Conservation (phyloP, 2,888 invertebrate genomes). For the Rhagophthalmus giganteus region DNA sequence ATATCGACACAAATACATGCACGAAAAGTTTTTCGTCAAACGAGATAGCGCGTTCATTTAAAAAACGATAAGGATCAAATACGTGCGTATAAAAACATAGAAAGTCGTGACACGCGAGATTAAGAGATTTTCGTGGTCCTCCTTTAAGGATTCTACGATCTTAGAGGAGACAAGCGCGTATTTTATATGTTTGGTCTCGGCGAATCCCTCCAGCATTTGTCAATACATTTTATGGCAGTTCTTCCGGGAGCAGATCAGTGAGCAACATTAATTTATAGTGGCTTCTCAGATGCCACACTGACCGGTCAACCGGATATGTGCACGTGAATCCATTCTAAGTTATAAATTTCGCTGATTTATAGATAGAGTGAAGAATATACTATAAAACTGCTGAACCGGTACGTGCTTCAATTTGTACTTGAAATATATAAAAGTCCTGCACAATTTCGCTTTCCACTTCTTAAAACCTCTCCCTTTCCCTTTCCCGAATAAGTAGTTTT, state of each 20-base stretch:
- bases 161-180: conserved; percentile 25
- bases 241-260: conserved; percentile 38
- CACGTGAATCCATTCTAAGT: conserved; percentile 27
- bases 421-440: conserved; percentile 5
- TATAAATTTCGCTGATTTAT: conserved; percentile 30
- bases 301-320: conserved; percentile 32
- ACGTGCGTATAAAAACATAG: neutral
- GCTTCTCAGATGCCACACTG: conserved; percentile 25
- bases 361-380: conserved; percentile 19
- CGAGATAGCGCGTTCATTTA: too few species aligned
- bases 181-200: conserved; percentile 37
- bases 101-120: conserved; percentile 1
- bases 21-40: too few species aligned
- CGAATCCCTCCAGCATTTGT: conserved; percentile 40
- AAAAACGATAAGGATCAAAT: neutral
- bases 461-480: neutral
- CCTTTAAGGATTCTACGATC: conserved; percentile 1
- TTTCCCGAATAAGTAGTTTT: neutral
- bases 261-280: conserved; percentile 30
- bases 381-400: conserved; percentile 18
- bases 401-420: conserved; percentile 14
- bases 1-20: too few species aligned
- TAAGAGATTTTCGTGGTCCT: conserved; percentile 7
- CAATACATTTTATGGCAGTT: conserved; percentile 43
- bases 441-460: neutral